Base-by-base conservation (phyloP, 2,888 invertebrate species). In the Helobdella robusta region DNA sequence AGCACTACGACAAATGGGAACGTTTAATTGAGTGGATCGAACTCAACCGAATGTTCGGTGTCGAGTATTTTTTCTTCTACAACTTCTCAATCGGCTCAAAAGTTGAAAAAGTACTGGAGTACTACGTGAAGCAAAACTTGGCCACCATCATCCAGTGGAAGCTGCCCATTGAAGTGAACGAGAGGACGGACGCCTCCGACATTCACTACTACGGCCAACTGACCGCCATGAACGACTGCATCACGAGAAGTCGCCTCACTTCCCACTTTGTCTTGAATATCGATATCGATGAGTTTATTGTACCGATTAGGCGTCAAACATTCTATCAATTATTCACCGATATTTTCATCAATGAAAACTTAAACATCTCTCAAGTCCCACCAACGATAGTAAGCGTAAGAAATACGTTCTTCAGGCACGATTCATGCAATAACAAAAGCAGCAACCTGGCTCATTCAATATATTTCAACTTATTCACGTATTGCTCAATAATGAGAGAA, bases 121-220 rank as follows among this genome's bases (percentile, higher is more conserved):
- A 36, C 32, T 68, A 68, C 52, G 28, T 23, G n/a, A 25, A 61
- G 1, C 64, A 69, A 3, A 68, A 67, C 11, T 34, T 71, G 11
- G 48, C 67, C 11, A 63, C 65, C 32, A 59, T 71, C 56, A 58
- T 71, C 20, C 68, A 40, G 2, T 71, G 70, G 70, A 40, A 60
- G 34, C n/a, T 69, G 8, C 70, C 70, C 4, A 64, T 68, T 15
- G 28, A 8, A 18, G 64, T 65, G 3, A 56, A 65, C 35, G 46
- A 60, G 28, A 30, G 56, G 32, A 59, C 52, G 2, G 56, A 54
- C 5, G 50, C 25, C 28, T 23, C 32, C 15, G 48, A 68, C 30
- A 54, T 71, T 18, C 71, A 70, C 62, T 71, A 71, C 59, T 70
- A 66, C 50, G 71, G 64, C 11, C 71, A 71, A 54, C 28, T 71